Conservation (phyloP, 2,797 vertebrate species). For the Pogoniulus pusillus region DNA sequence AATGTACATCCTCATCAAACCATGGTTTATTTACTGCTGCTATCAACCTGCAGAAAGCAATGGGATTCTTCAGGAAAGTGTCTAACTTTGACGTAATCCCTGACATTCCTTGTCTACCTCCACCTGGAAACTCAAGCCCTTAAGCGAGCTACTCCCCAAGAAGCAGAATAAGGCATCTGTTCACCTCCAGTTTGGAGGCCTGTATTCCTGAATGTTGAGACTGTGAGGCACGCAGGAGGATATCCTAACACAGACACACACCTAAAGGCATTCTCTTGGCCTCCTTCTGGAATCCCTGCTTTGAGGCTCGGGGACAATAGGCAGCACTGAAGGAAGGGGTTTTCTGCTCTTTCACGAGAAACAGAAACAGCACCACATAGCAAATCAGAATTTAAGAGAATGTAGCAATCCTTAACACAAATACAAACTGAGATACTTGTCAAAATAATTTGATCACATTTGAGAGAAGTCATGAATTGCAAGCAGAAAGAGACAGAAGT, state of each 20-base stretch:
- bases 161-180: neutral
- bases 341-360: neutral
- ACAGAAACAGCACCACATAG: neutral
- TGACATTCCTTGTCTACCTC: neutral
- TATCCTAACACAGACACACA: neutral
- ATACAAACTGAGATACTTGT: neutral
- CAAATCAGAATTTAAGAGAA: neutral
- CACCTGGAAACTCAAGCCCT: slow-evolving; percentile 1
- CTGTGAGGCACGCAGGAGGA: neutral
- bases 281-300: neutral
- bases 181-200: neutral
- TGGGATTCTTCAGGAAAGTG: neutral
- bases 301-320: neutral
- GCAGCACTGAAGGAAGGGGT: neutral
- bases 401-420: neutral
- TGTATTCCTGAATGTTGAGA: neutral
- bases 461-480: neutral
- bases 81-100: neutral
- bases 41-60: neutral
- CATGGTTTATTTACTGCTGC: neutral
- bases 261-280: neutral
- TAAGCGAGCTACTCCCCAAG: neutral
- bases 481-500: neutral
- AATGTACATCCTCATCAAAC: neutral
- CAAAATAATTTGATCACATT: slow-evolving; percentile 28